Evolutionary conservation across 2,888 invertebrate species (phyloP).

Genomic region (Cryptus viduatorius): DNA sequence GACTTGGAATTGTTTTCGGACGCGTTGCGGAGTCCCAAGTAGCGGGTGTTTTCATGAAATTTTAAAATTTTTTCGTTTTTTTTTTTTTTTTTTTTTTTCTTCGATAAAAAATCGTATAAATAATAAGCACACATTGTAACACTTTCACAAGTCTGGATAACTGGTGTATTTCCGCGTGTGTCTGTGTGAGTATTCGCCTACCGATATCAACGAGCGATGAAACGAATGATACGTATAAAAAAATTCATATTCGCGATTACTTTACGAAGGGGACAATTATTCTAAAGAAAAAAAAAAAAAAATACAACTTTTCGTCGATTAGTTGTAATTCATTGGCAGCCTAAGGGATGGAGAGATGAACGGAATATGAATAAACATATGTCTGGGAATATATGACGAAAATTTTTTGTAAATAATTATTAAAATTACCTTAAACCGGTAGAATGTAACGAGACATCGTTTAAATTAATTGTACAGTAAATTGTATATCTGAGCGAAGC

Average conservation of each 20-base stretch:
- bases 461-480: slow-evolving; percentile 66
- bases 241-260: slow-evolving; percentile 35
- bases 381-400: slow-evolving; percentile 45
- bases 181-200: slow-evolving; percentile 31
- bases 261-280: slow-evolving; percentile 36
- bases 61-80: background rate
- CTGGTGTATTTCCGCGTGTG: slow-evolving; percentile 4
- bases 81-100: slow-evolving; percentile 36
- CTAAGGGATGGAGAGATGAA: slow-evolving; percentile 40
- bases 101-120: slow-evolving; percentile 28
- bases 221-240: slow-evolving; percentile 36
- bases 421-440: slow-evolving; percentile 58
- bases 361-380: slow-evolving; percentile 39
- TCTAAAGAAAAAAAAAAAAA: slow-evolving; percentile 37
- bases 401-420: slow-evolving; percentile 66
- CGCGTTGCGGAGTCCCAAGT: slow-evolving; percentile 1
- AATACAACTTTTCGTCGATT: slow-evolving; percentile 31
- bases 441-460: slow-evolving; percentile 61
- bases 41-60: background rate
- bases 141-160: slow-evolving; percentile 42
- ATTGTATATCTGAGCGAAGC: slow-evolving; percentile 61
- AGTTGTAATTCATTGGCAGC: slow-evolving; percentile 36
- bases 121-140: slow-evolving; percentile 42
- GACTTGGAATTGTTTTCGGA: slow-evolving; percentile 17
- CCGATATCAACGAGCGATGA: slow-evolving; percentile 51